These are phyloP conservation scores for Sminthurinus aureus DNA, from an alignment of 2,888 invertebrate species.

Conservation along the genomic window DNA sequence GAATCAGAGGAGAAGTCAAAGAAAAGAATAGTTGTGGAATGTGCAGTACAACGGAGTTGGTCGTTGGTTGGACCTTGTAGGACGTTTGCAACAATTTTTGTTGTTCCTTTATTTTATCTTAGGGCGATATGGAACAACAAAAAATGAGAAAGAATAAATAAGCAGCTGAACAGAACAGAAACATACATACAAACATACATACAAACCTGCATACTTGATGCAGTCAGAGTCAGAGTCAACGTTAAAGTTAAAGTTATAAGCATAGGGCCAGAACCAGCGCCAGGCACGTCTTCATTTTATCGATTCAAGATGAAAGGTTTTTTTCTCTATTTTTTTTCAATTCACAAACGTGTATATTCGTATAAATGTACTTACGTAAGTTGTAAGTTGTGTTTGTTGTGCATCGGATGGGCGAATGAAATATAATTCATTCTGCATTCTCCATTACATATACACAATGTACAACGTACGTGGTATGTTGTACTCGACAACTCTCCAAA, in stretches of 20 bases:
- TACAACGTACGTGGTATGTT: too few relatives aligned
- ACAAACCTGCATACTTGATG: too few relatives aligned
- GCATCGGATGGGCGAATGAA: not conserved
- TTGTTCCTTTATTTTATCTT: not conserved
- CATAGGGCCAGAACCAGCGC: conserved; percentile 2
- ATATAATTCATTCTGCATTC: not conserved
- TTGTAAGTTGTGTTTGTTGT: not conserved
- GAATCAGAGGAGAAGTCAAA: too few relatives aligned
- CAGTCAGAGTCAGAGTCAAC: conserved; percentile 2
- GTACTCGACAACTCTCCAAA: not conserved
- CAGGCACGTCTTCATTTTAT: conserved; percentile 34
- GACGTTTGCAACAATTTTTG: conserved; percentile 3
- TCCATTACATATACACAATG: too few relatives aligned
- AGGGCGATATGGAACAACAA: too few relatives aligned
- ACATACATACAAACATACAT: not conserved
- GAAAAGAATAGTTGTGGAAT: too few relatives aligned
- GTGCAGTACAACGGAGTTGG: not conserved
- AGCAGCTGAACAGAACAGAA: too few relatives aligned
- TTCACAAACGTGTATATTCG: not conserved
- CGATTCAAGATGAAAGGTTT: conserved; percentile 30
- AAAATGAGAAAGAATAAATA: too few relatives aligned
- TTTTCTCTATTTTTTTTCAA: not conserved
- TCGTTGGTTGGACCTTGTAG: not conserved
- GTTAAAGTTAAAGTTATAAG: too few relatives aligned
- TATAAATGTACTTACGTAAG: not conserved